phyloP scores from a whole-genome alignment of 2,888 invertebrate species.

The Caenorhabditis angaria region DNA sequence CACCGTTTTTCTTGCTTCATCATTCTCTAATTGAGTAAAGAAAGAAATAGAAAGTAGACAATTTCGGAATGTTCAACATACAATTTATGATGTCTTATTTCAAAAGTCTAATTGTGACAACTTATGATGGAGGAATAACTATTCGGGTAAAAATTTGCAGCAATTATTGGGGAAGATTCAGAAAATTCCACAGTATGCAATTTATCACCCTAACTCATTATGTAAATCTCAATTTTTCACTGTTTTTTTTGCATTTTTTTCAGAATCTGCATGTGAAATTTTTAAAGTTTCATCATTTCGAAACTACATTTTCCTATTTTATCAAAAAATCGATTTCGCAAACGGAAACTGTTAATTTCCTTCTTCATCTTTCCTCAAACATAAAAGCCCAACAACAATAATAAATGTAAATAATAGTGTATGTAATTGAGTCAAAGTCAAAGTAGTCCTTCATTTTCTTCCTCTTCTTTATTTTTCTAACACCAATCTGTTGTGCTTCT shows the following conservation, averaged over 20 bases:
- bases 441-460: slow-evolving; percentile 14
- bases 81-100: background rate
- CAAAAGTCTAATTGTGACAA: slow-evolving; percentile 1
- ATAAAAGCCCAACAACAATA: too few species aligned
- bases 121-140: background rate
- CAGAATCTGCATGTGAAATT: too few species aligned
- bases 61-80: background rate
- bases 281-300: too few species aligned
- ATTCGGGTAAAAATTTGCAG: background rate
- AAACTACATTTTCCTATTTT: background rate
- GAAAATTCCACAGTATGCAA: too few species aligned
- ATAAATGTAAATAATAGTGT: slow-evolving; percentile 6
- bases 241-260: too few species aligned
- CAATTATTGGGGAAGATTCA: too few species aligned
- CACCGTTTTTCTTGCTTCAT: background rate
- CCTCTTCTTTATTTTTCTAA: background rate
- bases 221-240: too few species aligned
- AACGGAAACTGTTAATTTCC: background rate
- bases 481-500: slow-evolving; percentile 4
- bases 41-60: background rate
- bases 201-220: too few species aligned
- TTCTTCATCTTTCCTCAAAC: background rate
- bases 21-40: background rate
- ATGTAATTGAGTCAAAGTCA: slow-evolving; percentile 3
- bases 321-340: background rate